Base-by-base conservation (phyloP, 2,113 vertebrate species). In the Toxotes jaculatrix region DNA sequence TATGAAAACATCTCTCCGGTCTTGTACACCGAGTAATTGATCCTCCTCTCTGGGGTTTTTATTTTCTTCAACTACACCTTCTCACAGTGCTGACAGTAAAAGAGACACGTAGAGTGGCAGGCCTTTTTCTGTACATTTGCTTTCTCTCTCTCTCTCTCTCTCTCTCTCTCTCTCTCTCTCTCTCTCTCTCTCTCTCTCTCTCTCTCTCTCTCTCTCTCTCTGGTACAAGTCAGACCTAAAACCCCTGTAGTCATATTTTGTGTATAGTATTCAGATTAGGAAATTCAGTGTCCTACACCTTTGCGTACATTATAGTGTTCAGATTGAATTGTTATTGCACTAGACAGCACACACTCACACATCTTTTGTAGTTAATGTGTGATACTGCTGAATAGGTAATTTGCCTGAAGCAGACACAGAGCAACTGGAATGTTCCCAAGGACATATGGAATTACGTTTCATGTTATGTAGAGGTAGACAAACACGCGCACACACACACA, bases 401-500 rank as follows among this genome's bases (percentile, higher is more conserved):
- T 88, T 87, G 67, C 88, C 69, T 85, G 66, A 80, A 84, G 85
- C 43, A 3, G 42, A 80, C 80, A 73, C 9, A 55, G 34, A 72
- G 68, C 3, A 40, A 84, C n/a, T 87, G 75, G 82, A 89, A 92
- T 85, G 34, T 82, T 91, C 64, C 78, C 88, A 93, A 92, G 89
- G 90, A 89, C 88, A 81, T 74, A 83, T 87, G 82, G 88, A 84
- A 92, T 92, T 91, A 87, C 85, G 88, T 91, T 93, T 88, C 71
- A 87, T 89, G 74, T 87, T 62, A 73, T 74, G 47, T 77, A 62
- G 61, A 76, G 10, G 42, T 68, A 59, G 71, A 80, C 75, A 80
- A 64, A 77, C 72, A 74, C 47, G 53, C 51, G 65, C 47, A 70
- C 72, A 88, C 34, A 83, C n/a, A 65, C 31, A 61, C 59, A 61